Evolutionary conservation across 2,888 invertebrate genomes (phyloP).

Genomic region (Trissonchulus latispiculum): DNA sequence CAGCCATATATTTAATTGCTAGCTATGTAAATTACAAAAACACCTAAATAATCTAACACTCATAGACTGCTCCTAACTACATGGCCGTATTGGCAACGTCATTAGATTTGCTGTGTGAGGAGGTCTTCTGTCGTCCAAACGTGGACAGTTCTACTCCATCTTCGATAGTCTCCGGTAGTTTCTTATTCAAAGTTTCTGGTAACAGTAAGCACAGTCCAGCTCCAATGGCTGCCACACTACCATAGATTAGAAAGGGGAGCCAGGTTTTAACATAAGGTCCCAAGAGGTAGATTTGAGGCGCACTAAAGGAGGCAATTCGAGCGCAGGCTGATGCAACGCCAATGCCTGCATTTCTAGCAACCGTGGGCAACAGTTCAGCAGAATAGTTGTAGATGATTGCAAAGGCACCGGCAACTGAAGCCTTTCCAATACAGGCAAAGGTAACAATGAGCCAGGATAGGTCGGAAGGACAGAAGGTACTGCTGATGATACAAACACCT

Average conservation of each 20-base stretch:
- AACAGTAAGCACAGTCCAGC: neutral
- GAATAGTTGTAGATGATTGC: slow-evolving; percentile 25
- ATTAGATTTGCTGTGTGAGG: no score
- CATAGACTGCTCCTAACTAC: no score
- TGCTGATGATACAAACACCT: slow-evolving; percentile 8
- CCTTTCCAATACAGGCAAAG: slow-evolving; percentile 18
- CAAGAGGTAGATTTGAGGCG: slow-evolving; percentile 23
- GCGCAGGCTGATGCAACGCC: slow-evolving; percentile 21
- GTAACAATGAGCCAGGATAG: slow-evolving; percentile 7
- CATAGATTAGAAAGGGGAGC: slow-evolving; percentile 15
- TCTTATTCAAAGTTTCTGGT: neutral
- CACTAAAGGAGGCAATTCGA: slow-evolving; percentile 18
- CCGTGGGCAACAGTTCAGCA: slow-evolving; percentile 24
- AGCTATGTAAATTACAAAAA: no score
- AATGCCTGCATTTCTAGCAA: slow-evolving; percentile 21
- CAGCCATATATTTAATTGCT: no score
- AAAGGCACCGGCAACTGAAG: slow-evolving; percentile 19
- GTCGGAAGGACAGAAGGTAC: neutral
- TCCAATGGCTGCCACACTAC: slow-evolving; percentile 1
- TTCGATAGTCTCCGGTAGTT: slow-evolving; percentile 9
- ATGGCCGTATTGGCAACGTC: no score
- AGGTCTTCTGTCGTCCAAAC: no score
- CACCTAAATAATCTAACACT: no score
- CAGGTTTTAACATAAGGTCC: slow-evolving; percentile 11
- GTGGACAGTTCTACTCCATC: slow-evolving; percentile 9